Conservation (phyloP, 2,797 vertebrate genomes). For the Muscicapa comitata region DNA sequence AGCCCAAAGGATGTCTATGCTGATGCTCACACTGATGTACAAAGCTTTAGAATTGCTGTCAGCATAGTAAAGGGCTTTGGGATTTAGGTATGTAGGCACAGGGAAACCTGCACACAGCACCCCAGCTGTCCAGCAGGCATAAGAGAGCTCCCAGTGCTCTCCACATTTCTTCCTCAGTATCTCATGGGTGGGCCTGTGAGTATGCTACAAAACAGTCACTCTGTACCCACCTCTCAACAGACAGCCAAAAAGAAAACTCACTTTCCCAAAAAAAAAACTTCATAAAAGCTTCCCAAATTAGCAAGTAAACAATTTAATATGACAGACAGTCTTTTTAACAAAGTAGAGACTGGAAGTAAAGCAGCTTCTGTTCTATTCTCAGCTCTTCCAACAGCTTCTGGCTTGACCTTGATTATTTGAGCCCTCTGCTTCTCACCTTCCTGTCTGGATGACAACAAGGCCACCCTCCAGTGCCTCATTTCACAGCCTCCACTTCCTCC, state of each 20-base stretch:
- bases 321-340: neutral
- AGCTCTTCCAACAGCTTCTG: neutral
- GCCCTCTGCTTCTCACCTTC: neutral
- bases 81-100: neutral
- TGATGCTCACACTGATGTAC: neutral
- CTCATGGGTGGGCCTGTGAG: accelerated
- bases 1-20: neutral
- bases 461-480: neutral
- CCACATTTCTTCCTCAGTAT: neutral
- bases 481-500: neutral
- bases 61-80: neutral
- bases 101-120: neutral
- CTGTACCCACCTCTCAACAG: neutral
- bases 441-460: neutral
- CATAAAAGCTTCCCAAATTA: constrained; percentile 62
- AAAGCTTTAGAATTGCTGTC: neutral
- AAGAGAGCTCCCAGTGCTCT: neutral
- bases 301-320: neutral
- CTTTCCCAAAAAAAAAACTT: constrained; percentile 53
- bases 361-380: constrained; percentile 26
- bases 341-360: neutral
- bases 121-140: accelerated
- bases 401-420: constrained; percentile 12
- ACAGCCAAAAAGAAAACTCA: neutral
- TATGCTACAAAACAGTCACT: neutral